A percentile compares a stretch with the other conserved stretches of the same genome.
These are phyloP conservation scores for Camptogramma bilineatum DNA, from an alignment of 2,888 invertebrate genomes.

Conservation along the genomic window DNA sequence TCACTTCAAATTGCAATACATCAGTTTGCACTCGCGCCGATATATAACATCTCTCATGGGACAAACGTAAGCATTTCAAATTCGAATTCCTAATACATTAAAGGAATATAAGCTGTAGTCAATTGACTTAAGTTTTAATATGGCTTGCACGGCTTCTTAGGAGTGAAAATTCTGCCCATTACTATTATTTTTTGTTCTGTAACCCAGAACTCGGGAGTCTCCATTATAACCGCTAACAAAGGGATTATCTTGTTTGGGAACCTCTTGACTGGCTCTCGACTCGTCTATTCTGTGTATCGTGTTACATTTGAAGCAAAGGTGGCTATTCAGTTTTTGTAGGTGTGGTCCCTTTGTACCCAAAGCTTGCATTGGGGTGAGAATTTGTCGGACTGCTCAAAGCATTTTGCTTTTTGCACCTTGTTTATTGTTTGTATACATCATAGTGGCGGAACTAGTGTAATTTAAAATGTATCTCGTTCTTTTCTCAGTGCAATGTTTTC, in stretches of 20 bases:
- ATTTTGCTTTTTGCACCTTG: conserved; percentile 61
- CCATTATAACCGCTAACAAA: conserved; percentile 80
- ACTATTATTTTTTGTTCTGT: conserved; percentile 11
- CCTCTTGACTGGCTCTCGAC: conserved; percentile 79
- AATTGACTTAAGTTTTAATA: not conserved
- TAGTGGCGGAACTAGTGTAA: conserved; percentile 52
- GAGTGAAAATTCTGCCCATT: conserved; percentile 6
- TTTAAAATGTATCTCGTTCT: conserved; percentile 52
- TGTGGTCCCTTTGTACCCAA: conserved; percentile 64
- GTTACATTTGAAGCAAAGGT: conserved; percentile 71
- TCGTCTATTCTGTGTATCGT: conserved; percentile 71
- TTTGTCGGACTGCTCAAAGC: conserved; percentile 64
- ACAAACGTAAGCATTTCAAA: not conserved
- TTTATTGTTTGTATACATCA: conserved; percentile 53
- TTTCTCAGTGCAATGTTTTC: conserved; percentile 15
- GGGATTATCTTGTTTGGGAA: conserved; percentile 84
- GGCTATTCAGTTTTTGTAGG: conserved; percentile 77
- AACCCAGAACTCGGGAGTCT: conserved; percentile 62
- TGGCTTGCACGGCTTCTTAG: not conserved
- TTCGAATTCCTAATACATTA: not conserved
- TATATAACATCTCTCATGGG: not conserved
- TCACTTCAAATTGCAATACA: conserved; percentile 11
- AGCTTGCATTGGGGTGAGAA: conserved; percentile 67
- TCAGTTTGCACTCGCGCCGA: not conserved
- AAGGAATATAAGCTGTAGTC: not conserved